Conservation (phyloP, 2,797 vertebrate species). For the Hoplostethus mediterraneus region DNA sequence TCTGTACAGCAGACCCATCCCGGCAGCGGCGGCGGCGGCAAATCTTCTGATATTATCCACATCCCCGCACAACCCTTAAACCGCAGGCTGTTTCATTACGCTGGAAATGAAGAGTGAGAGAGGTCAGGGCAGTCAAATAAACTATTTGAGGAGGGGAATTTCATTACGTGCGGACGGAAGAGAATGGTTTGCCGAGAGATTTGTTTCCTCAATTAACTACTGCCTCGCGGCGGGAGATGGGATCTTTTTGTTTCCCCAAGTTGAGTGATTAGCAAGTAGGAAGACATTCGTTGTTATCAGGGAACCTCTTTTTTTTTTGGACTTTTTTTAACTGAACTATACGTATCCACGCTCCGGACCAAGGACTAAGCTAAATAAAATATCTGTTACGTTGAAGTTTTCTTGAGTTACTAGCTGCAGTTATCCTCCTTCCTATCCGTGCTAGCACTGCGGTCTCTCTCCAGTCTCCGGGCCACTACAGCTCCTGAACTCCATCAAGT, state of each 20-base stretch:
- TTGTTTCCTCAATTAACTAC: constrained; percentile 63
- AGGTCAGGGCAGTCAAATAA: constrained; percentile 67
- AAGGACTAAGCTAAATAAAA: background rate
- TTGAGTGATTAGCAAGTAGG: constrained; percentile 39
- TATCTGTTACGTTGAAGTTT: constrained; percentile 11
- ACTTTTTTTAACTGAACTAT: constrained; percentile 27
- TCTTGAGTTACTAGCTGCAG: background rate
- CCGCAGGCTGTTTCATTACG: constrained; percentile 53
- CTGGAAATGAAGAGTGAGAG: constrained; percentile 64
- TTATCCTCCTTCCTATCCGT: constrained; percentile 28
- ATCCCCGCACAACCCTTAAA: constrained; percentile 44
- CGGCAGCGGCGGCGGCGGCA: constrained; percentile 24
- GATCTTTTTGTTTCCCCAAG: constrained; percentile 43
- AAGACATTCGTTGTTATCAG: constrained; percentile 18
- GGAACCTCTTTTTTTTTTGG: constrained; percentile 29
- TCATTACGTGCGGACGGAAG: constrained; percentile 48
- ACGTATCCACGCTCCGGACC: background rate
- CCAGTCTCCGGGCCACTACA: constrained; percentile 14
- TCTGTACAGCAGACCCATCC: constrained; percentile 34
- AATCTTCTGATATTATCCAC: constrained; percentile 61
- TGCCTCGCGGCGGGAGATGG: constrained; percentile 51
- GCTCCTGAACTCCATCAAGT: constrained; percentile 2
- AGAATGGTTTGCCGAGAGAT: constrained; percentile 54
- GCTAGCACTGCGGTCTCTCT: constrained; percentile 23
- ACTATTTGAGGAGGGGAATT: constrained; percentile 67